Percentiles rank a stretch among this genome's conserved stretches.
Evolutionary conservation across 2,888 invertebrate genomes (phyloP).

Genomic region (Hirtodrosophila duncani): DNA sequence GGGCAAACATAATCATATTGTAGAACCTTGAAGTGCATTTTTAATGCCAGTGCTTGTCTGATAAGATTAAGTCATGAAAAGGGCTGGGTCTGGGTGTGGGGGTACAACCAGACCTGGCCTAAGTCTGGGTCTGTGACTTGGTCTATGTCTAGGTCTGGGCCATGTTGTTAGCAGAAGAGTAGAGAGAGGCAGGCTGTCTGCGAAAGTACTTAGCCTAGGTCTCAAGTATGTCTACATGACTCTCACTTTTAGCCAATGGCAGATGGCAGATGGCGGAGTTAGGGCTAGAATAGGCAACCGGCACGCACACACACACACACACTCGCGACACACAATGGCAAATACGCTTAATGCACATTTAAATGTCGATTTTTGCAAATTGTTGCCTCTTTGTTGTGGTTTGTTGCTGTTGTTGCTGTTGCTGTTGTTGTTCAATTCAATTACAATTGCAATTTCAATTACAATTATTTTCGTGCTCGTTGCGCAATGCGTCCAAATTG

Average conservation of each 20-base stretch:
- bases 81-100: too few relatives aligned
- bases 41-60: constrained; percentile 71
- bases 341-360: constrained; percentile 58
- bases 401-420: constrained; percentile 25
- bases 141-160: constrained; percentile 4
- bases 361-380: constrained; percentile 69
- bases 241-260: constrained; percentile 54
- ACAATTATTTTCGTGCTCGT: too few relatives aligned
- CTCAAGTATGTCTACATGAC: constrained; percentile 70
- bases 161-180: constrained; percentile 54
- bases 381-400: constrained; percentile 49
- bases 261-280: constrained; percentile 20
- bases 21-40: constrained; percentile 71
- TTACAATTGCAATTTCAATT: constrained; percentile 55
- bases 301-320: constrained; percentile 1
- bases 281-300: constrained; percentile 35
- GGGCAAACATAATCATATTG: constrained; percentile 51
- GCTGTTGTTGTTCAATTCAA: constrained; percentile 37
- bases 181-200: constrained; percentile 26
- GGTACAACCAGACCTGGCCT: constrained; percentile 14
- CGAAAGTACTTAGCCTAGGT: constrained; percentile 61
- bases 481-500: constrained; percentile 67
- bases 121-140: not conserved
- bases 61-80: constrained; percentile 69
- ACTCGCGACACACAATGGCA: constrained; percentile 20